Evolutionary conservation across 2,797 vertebrate species (phyloP).

Genomic region (Schizothorax lantsangensis): DNA sequence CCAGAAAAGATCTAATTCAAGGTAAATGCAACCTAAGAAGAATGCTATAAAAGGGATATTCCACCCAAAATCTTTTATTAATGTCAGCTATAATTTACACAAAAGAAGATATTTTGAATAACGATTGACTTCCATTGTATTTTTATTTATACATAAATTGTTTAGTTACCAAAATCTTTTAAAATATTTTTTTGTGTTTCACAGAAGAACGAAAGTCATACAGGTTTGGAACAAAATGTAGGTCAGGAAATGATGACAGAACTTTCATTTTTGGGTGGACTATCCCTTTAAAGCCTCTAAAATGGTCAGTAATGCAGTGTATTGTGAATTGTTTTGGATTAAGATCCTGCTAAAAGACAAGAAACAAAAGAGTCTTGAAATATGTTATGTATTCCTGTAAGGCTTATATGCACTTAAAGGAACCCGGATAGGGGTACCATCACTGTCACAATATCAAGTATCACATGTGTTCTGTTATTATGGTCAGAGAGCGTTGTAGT

Average conservation of each 20-base stretch:
- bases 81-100: neutral
- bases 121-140: neutral
- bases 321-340: slow-evolving; percentile 6
- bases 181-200: neutral
- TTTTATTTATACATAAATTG: neutral
- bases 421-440: slow-evolving; percentile 27
- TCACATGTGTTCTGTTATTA: slow-evolving; percentile 7
- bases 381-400: neutral
- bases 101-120: neutral
- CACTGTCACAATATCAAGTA: slow-evolving; percentile 33
- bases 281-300: neutral
- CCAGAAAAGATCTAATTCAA: neutral
- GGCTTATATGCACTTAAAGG: slow-evolving; percentile 8
- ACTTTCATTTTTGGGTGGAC: neutral
- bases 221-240: neutral
- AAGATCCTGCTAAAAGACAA: neutral
- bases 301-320: neutral
- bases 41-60: neutral
- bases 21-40: neutral
- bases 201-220: neutral
- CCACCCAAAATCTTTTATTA: neutral
- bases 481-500: neutral
- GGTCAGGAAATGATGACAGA: neutral
- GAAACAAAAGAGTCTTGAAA: slow-evolving; percentile 20
- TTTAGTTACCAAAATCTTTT: neutral